Conservation (phyloP, 2,797 vertebrate species). For the Megalops cyprinoides region DNA sequence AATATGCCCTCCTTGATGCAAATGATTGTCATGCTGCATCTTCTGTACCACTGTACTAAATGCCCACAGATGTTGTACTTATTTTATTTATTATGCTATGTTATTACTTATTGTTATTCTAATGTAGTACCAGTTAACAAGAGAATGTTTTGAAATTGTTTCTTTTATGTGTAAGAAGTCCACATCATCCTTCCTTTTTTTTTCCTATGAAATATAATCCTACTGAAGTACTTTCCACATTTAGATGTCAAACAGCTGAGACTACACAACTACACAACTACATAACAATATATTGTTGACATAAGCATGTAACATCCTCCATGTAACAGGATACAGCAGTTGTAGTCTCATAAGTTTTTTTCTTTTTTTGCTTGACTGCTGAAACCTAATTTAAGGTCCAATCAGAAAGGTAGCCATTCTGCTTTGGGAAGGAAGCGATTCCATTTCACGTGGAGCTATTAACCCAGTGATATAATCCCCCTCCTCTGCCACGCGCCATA, state of each 20-base stretch:
- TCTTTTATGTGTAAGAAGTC: too few relatives aligned
- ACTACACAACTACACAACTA: not conserved
- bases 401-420: not conserved
- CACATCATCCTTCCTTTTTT: too few relatives aligned
- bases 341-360: not conserved
- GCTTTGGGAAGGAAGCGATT: not conserved
- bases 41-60: too few relatives aligned
- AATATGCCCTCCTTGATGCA: too few relatives aligned
- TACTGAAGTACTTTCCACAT: too few relatives aligned
- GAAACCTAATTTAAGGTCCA: not conserved
- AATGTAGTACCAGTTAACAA: too few relatives aligned
- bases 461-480: not conserved
- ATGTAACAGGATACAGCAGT: not conserved
- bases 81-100: too few relatives aligned
- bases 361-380: not conserved
- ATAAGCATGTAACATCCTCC: not conserved
- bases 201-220: too few relatives aligned
- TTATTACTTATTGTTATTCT: too few relatives aligned
- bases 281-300: not conserved
- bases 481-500: not conserved
- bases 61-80: too few relatives aligned
- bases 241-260: not conserved
- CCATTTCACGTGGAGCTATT: constrained; percentile 6
- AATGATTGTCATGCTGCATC: too few relatives aligned
- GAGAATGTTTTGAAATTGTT: too few relatives aligned